phyloP scores from a whole-genome alignment of 2,888 invertebrate genomes.

The Petrolisthes manimaculis region DNA sequence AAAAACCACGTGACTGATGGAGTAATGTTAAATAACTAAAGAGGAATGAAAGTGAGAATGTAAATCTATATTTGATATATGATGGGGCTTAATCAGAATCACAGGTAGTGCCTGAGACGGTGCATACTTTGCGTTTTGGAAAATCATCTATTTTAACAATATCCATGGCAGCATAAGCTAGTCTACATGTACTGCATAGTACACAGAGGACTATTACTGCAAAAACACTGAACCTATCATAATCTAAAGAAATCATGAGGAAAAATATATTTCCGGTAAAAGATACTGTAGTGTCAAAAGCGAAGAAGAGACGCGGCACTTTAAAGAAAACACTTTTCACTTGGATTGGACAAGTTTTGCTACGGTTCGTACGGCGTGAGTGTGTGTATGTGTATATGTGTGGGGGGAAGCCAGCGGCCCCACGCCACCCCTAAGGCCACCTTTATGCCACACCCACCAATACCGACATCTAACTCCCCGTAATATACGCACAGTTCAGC shows the following conservation, averaged over 20 bases:
- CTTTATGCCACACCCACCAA: background rate
- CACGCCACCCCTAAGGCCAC: slow-evolving; percentile 6
- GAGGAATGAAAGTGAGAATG: too few species aligned
- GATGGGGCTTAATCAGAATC: too few species aligned
- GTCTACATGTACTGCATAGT: too few species aligned
- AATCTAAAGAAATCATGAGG: background rate
- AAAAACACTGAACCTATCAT: too few species aligned
- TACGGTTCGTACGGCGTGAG: slow-evolving; percentile 26
- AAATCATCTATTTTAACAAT: too few species aligned
- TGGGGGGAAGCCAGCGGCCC: slow-evolving; percentile 31
- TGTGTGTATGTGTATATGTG: background rate
- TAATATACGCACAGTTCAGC: background rate
- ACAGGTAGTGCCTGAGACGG: too few species aligned
- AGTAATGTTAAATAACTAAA: too few species aligned
- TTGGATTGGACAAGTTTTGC: slow-evolving; percentile 32
- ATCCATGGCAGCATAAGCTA: too few species aligned
- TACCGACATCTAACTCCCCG: background rate
- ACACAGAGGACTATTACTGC: too few species aligned
- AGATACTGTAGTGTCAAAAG: slow-evolving; percentile 14
- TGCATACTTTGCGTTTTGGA: too few species aligned
- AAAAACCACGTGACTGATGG: too few species aligned
- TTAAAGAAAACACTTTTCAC: slow-evolving; percentile 17
- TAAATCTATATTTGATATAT: too few species aligned
- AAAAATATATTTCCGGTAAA: slow-evolving; percentile 16
- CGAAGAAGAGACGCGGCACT: slow-evolving; percentile 28